phyloP scores from a whole-genome alignment of 1,140 invertebrate species.

The Hypothenemus hampei region DNA sequence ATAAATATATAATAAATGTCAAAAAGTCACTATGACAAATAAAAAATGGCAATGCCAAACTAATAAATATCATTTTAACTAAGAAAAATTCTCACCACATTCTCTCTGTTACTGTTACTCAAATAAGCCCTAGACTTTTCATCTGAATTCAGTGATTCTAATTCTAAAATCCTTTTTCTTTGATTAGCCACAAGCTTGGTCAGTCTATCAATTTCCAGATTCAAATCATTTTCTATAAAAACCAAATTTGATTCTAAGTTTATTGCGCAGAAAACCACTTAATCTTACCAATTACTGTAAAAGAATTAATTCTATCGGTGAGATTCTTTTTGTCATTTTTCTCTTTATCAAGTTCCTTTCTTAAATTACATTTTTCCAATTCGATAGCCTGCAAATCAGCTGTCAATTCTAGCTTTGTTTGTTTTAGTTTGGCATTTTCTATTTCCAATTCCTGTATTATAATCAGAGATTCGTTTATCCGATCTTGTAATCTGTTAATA shows the following conservation, averaged over 20 bases:
- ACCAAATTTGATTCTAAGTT: conserved; percentile 4
- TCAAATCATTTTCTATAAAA: conserved; percentile 48
- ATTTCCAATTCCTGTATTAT: conserved; percentile 50
- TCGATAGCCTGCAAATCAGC: conserved; percentile 49
- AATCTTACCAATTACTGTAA: conserved; percentile 48
- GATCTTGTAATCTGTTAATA: conserved; percentile 45
- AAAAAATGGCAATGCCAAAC: no score
- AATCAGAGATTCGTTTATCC: conserved; percentile 47
- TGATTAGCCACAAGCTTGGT: conserved; percentile 42
- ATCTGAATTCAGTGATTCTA: conserved; percentile 37
- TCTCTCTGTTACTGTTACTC: no score
- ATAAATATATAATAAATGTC: no score
- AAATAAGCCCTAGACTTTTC: no score
- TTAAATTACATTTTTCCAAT: conserved; percentile 49
- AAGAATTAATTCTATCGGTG: conserved; percentile 49
- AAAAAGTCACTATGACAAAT: no score
- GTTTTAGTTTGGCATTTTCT: conserved; percentile 47
- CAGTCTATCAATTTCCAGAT: conserved; percentile 48
- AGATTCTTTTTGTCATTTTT: conserved; percentile 56
- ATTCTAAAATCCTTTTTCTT: conserved; percentile 46
- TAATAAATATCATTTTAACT: no score
- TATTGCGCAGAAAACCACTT: no score
- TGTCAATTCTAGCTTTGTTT: conserved; percentile 47
- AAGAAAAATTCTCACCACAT: no score
- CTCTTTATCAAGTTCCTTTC: conserved; percentile 54